Evolutionary conservation across 2,888 invertebrate genomes (phyloP), one percentile per base, ranked within the genome.

Genomic region (Campoplex nolae): DNA sequence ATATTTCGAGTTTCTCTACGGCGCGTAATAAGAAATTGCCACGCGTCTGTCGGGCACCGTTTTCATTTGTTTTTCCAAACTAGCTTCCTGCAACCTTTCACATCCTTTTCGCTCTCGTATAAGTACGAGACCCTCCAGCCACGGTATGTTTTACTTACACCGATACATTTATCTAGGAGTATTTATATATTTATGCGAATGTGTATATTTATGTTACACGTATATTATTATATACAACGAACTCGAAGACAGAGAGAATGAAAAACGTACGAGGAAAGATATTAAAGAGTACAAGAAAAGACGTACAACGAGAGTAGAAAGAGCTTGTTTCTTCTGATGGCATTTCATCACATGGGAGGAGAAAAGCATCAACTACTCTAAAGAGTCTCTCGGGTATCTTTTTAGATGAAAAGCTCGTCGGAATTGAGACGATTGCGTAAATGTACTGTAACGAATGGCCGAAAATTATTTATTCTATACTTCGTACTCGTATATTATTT

Each of bases 21-120:
- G 68, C 56, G 28, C 74, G 82, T 83, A 83, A 88, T 83, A 83
- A 88, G 81, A 88, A 88, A 89, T 88, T 85, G 85, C 87, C 78
- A 75, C 84, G 76, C 67, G 74, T 81, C 80, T 42, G 58, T 78
- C 71, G 79, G 84, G 77, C 75, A 88, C 77, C 84, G 73, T 88
- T 88, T 89, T 85, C 87, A 88, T 85, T 89, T 88, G 86, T 88
- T 89, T 85, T 87, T 88, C 86, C 75, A 38, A 74, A 74, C 84
- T 32, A 35, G 45, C 48, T 62, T 83, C 28, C 68, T 54, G 23
- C 65, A 23, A 32, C 32, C 3, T n/a, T 76, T 68, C 58, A 75
- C 35, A 18, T 48, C 35, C 70, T 68, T 42, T 80, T 81, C 35
- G 48, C 18, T 48, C 51, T 76, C 16, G 51, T 23, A 23, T 70